Percentiles rank a stretch among this genome's conserved stretches.
Evolutionary conservation across 2,888 invertebrate genomes (phyloP).

Genomic region (Aleiodes leptofemur): DNA sequence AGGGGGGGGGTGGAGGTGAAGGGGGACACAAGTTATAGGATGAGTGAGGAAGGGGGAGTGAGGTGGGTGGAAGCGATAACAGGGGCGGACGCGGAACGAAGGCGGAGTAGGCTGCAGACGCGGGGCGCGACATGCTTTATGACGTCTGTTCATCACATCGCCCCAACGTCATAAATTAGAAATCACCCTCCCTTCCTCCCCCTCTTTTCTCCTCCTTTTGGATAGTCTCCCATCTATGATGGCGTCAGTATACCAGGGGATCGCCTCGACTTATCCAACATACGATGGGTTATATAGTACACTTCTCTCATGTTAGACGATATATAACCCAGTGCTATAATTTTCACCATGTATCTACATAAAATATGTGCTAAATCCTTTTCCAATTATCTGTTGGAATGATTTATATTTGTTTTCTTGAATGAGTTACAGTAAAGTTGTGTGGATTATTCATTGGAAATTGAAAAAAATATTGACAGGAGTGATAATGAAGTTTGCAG

Average conservation of each 20-base stretch:
- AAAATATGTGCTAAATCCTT: too few species aligned
- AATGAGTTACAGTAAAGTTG: too few species aligned
- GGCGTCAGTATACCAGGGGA: slow-evolving; percentile 52
- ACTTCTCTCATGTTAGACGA: slow-evolving; percentile 17
- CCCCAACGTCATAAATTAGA: slow-evolving; percentile 76
- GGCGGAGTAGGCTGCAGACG: slow-evolving; percentile 69
- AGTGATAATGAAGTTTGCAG: too few species aligned
- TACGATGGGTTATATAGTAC: slow-evolving; percentile 38
- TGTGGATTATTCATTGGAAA: too few species aligned
- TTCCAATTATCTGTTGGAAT: too few species aligned
- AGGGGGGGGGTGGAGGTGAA: slow-evolving; percentile 46
- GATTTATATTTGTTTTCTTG: too few species aligned
- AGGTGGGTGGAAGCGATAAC: slow-evolving; percentile 61
- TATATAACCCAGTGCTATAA: slow-evolving; percentile 11
- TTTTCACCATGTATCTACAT: background rate
- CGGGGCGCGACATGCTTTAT: slow-evolving; percentile 75
- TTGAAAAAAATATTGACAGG: too few species aligned
- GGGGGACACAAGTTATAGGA: slow-evolving; percentile 51
- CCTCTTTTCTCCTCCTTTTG: slow-evolving; percentile 54
- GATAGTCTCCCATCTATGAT: slow-evolving; percentile 71
- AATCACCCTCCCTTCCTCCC: slow-evolving; percentile 65
- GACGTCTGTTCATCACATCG: slow-evolving; percentile 77
- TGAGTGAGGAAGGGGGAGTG: slow-evolving; percentile 45
- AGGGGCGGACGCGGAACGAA: slow-evolving; percentile 58
- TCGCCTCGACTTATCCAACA: slow-evolving; percentile 52